Conservation (phyloP, 1,140 invertebrate species). For the Pomacea maculata region DNA sequence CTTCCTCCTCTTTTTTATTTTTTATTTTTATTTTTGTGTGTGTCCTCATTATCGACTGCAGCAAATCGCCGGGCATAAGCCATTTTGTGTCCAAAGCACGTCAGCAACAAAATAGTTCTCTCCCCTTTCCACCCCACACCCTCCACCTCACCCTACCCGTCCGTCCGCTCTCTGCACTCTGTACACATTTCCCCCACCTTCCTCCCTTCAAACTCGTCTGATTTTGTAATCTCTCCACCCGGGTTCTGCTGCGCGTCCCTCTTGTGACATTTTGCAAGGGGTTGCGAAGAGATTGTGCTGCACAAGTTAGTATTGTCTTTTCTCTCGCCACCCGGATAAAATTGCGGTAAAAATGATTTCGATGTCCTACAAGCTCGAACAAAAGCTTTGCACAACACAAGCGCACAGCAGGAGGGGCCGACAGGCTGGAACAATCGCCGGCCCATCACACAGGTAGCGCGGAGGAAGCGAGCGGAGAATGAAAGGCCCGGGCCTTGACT, state of each 20-base stretch:
- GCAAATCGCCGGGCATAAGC: not conserved
- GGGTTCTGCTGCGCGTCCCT: not conserved
- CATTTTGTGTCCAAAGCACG: not conserved
- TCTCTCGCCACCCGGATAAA: slow-evolving; percentile 8
- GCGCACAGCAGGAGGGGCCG: slow-evolving; percentile 7
- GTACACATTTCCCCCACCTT: not conserved
- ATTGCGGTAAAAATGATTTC: slow-evolving; percentile 13
- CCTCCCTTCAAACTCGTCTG: not conserved
- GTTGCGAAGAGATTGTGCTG: slow-evolving; percentile 6
- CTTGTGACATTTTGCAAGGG: slow-evolving; percentile 9
- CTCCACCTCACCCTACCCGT: not conserved
- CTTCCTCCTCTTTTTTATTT: not conserved
- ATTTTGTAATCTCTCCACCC: not conserved
- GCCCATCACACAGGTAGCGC: no score
- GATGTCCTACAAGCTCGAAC: slow-evolving; percentile 1
- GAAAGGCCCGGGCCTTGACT: no score
- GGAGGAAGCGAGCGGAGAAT: no score
- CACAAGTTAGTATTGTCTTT: not conserved
- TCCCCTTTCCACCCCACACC: not conserved
- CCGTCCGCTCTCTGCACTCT: not conserved
- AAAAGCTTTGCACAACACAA: not conserved
- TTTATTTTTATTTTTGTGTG: no score
- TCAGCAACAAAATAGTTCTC: no score
- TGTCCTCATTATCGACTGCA: not conserved
- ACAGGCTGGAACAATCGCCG: no score